Evolutionary conservation across 2,888 invertebrate genomes (phyloP).

Genomic region (Gandaritis pyraliata): DNA sequence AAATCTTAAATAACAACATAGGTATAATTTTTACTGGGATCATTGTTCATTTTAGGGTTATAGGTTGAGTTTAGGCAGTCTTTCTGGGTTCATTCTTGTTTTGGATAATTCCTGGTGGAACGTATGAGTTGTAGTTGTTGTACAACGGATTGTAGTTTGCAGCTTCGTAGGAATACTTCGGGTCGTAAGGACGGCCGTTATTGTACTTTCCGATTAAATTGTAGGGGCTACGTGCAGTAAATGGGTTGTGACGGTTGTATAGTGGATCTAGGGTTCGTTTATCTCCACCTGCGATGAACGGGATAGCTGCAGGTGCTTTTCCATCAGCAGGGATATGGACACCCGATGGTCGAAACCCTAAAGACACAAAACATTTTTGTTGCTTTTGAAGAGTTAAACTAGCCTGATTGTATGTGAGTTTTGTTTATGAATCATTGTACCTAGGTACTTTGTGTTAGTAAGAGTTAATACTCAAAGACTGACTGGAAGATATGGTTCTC

Average conservation of each 20-base stretch:
- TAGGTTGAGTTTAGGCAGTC: constrained; percentile 37
- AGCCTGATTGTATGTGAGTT: too few species aligned
- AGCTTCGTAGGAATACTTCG: constrained; percentile 52
- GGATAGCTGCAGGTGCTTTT: constrained; percentile 77
- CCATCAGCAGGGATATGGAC: constrained; percentile 86
- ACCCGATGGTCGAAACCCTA: constrained; percentile 86
- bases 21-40: neutral
- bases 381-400: too few species aligned
- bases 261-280: constrained; percentile 49
- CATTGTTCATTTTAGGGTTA: neutral
- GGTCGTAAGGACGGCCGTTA: constrained; percentile 50
- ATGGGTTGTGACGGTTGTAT: constrained; percentile 60
- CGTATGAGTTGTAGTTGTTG: constrained; percentile 45
- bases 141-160: constrained; percentile 49
- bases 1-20: neutral
- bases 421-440: too few species aligned
- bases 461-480: too few species aligned
- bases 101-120: constrained; percentile 30
- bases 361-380: constrained; percentile 17
- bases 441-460: too few species aligned
- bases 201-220: constrained; percentile 52
- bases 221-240: constrained; percentile 45
- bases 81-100: constrained; percentile 44
- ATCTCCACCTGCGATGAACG: constrained; percentile 58
- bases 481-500: too few species aligned